These are phyloP conservation scores for Dasypogon diadema DNA, from an alignment of 2,888 invertebrate species.

Conservation along the genomic window DNA sequence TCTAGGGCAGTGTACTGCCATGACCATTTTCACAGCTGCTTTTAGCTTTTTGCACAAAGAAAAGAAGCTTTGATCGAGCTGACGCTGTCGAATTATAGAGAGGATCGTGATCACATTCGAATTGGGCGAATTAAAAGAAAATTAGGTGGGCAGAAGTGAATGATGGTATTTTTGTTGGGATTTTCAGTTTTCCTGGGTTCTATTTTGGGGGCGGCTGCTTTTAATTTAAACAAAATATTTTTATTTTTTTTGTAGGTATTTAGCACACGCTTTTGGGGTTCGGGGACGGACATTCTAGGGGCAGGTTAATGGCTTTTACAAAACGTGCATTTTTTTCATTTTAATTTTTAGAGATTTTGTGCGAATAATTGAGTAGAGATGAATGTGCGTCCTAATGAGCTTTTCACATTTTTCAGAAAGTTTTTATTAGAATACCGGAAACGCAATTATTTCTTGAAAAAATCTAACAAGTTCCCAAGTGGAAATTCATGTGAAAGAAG, in stretches of 20 bases:
- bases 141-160: neutral
- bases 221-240: slow-evolving; percentile 17
- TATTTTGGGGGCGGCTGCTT: neutral
- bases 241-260: slow-evolving; percentile 26
- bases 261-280: slow-evolving; percentile 11
- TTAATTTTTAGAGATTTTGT: neutral
- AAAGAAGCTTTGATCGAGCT: neutral
- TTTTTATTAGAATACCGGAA: too few relatives aligned
- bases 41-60: too few relatives aligned
- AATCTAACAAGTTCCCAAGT: neutral
- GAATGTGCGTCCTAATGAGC: too few relatives aligned
- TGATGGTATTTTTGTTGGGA: neutral
- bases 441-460: too few relatives aligned
- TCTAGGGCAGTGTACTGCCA: slow-evolving; percentile 42
- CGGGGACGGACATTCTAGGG: neutral
- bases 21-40: neutral
- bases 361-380: too few relatives aligned
- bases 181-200: neutral
- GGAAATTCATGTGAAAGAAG: too few relatives aligned
- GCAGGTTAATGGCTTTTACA: slow-evolving; percentile 29
- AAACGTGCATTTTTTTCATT: neutral
- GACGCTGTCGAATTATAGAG: too few relatives aligned
- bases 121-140: neutral
- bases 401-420: too few relatives aligned
- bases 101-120: too few relatives aligned